phyloP scores from a whole-genome alignment of 1,140 invertebrate genomes.

The Phortica variegata region DNA sequence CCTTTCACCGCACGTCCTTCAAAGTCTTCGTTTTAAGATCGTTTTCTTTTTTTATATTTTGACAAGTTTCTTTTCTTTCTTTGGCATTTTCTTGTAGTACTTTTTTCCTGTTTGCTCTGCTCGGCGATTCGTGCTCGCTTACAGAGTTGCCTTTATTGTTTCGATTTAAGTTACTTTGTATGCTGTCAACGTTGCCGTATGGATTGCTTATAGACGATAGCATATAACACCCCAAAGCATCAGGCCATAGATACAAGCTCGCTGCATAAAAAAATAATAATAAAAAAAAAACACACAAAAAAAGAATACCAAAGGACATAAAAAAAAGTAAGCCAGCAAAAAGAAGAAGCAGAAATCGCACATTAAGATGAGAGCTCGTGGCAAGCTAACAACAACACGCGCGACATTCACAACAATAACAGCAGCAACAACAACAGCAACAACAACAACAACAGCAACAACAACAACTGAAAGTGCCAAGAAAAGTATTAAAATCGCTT shows the following conservation, averaged over 20 bases:
- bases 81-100: constrained; percentile 20
- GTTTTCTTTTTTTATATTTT: constrained; percentile 31
- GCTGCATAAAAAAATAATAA: no score
- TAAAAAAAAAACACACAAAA: no score
- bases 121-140: constrained; percentile 37
- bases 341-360: no score
- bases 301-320: no score
- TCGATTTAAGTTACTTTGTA: constrained; percentile 56
- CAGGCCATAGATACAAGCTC: no score
- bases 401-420: background rate
- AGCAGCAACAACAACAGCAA: background rate
- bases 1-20: background rate
- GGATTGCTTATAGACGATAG: background rate
- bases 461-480: constrained; percentile 6
- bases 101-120: constrained; percentile 28
- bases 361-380: no score
- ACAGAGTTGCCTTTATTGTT: constrained; percentile 56
- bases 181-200: constrained; percentile 46
- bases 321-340: no score
- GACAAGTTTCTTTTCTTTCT: constrained; percentile 6
- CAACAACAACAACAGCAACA: no score
- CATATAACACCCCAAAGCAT: no score
- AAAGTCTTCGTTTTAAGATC: no score
- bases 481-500: constrained; percentile 46
- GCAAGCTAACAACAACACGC: no score